phyloP scores from a whole-genome alignment of 2,888 invertebrate genomes.

The Eulithis prunata region DNA sequence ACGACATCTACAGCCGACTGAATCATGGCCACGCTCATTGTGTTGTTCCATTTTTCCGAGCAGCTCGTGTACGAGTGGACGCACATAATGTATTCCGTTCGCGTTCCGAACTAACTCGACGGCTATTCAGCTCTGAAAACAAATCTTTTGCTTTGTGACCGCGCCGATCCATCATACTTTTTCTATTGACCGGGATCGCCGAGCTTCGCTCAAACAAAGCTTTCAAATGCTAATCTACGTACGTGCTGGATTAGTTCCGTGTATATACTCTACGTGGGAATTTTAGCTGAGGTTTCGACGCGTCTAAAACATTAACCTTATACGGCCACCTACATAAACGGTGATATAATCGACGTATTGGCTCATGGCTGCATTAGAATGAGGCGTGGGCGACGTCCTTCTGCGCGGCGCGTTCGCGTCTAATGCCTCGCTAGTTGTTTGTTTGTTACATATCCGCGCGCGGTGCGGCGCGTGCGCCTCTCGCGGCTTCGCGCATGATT shows the following conservation, averaged over 20 bases:
- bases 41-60: conserved; percentile 57
- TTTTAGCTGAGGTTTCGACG: conserved; percentile 39
- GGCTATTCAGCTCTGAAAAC: conserved; percentile 79
- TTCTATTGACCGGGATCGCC: conserved; percentile 76
- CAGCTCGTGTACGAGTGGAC: conserved; percentile 55
- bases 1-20: conserved; percentile 49
- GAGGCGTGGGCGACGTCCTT: conserved; percentile 77
- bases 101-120: conserved; percentile 73
- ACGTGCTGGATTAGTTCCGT: conserved; percentile 81
- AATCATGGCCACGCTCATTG: conserved; percentile 50
- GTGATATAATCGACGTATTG: conserved; percentile 78
- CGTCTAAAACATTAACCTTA: conserved; percentile 79
- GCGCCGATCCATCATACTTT: conserved; percentile 78
- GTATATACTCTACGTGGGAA: conserved; percentile 70
- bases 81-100: conserved; percentile 74
- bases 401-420: conserved; percentile 59
- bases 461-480: conserved; percentile 63
- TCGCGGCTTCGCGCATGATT: conserved; percentile 61
- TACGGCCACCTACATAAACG: conserved; percentile 81
- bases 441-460: conserved; percentile 57
- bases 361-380: conserved; percentile 65
- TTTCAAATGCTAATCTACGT: conserved; percentile 80
- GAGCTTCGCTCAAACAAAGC: conserved; percentile 79
- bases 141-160: conserved; percentile 75
- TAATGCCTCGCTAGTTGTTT: conserved; percentile 51